These are phyloP conservation scores for Lerema accius DNA, from an alignment of 1,140 invertebrate genomes.

Conservation along the genomic window DNA sequence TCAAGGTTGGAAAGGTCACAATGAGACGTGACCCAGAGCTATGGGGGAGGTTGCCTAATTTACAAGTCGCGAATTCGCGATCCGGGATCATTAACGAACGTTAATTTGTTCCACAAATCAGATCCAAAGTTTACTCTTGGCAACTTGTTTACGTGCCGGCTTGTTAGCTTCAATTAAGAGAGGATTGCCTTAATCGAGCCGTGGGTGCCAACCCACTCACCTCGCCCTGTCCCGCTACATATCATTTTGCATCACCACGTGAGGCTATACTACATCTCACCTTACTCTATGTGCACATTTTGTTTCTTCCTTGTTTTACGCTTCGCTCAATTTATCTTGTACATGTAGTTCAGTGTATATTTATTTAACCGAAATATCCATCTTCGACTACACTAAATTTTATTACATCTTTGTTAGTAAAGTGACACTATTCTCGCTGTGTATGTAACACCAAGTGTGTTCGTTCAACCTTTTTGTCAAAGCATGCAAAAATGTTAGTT, in stretches of 20 bases:
- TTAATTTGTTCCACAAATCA: slow-evolving; percentile 59
- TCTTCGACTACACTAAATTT: slow-evolving; percentile 26
- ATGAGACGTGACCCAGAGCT: slow-evolving; percentile 84
- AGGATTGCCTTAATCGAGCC: slow-evolving; percentile 74
- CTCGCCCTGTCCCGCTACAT: slow-evolving; percentile 56
- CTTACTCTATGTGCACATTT: slow-evolving; percentile 61
- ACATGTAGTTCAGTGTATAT: slow-evolving; percentile 61
- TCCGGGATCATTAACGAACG: slow-evolving; percentile 54
- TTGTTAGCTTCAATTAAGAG: slow-evolving; percentile 69
- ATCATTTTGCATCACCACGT: slow-evolving; percentile 58
- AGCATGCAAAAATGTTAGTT: slow-evolving; percentile 73
- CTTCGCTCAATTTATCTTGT: slow-evolving; percentile 66
- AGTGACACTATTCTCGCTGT: slow-evolving; percentile 37
- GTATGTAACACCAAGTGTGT: slow-evolving; percentile 38
- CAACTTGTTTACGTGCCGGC: slow-evolving; percentile 64
- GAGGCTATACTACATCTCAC: slow-evolving; percentile 59
- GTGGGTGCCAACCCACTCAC: slow-evolving; percentile 72
- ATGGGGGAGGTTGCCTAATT: slow-evolving; percentile 62
- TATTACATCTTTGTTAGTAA: slow-evolving; percentile 28
- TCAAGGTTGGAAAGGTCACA: slow-evolving; percentile 87
- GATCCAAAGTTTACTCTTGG: slow-evolving; percentile 57
- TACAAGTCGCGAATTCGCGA: slow-evolving; percentile 55
- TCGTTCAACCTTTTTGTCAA: slow-evolving; percentile 39
- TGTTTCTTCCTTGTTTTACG: slow-evolving; percentile 54
- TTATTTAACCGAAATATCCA: slow-evolving; percentile 36